phyloP scores from a whole-genome alignment of 2,888 invertebrate genomes.

The Synanthedon myopaeformis region DNA sequence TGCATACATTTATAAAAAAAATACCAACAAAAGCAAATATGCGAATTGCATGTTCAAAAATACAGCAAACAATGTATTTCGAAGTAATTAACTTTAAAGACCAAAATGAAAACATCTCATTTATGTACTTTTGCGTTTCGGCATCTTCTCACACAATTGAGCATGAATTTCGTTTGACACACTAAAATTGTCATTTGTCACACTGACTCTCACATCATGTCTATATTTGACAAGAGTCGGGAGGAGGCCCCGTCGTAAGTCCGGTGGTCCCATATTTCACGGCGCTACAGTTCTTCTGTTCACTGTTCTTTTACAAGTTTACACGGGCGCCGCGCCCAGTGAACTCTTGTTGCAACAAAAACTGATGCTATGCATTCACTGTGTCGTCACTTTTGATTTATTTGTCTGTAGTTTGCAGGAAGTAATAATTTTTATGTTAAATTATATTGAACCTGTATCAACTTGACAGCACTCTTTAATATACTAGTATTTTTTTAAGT shows the following conservation, averaged over 20 bases:
- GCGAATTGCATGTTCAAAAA: too few species aligned
- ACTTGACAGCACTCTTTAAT: too few species aligned
- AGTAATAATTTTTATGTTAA: not conserved
- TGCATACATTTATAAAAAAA: too few species aligned
- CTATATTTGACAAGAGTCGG: slow-evolving; percentile 9
- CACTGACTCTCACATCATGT: slow-evolving; percentile 14
- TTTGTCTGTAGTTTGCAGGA: not conserved
- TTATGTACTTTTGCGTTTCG: too few species aligned
- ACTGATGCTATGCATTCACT: not conserved
- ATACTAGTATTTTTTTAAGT: too few species aligned
- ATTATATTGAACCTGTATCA: not conserved
- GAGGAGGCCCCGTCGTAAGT: slow-evolving; percentile 28
- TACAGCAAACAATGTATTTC: too few species aligned
- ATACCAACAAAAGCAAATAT: too few species aligned
- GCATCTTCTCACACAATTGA: too few species aligned
- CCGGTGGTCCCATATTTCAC: slow-evolving; percentile 62
- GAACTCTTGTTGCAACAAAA: slow-evolving; percentile 12
- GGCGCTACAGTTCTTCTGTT: slow-evolving; percentile 9
- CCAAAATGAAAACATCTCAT: too few species aligned
- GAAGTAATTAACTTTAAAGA: too few species aligned
- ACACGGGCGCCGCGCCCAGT: slow-evolving; percentile 18
- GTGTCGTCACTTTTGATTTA: not conserved
- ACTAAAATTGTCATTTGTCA: slow-evolving; percentile 7
- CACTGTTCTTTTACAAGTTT: slow-evolving; percentile 35
- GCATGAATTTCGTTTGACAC: slow-evolving; percentile 6